Conservation (phyloP, 2,113 vertebrate species). For the Rhombomys opimus region DNA sequence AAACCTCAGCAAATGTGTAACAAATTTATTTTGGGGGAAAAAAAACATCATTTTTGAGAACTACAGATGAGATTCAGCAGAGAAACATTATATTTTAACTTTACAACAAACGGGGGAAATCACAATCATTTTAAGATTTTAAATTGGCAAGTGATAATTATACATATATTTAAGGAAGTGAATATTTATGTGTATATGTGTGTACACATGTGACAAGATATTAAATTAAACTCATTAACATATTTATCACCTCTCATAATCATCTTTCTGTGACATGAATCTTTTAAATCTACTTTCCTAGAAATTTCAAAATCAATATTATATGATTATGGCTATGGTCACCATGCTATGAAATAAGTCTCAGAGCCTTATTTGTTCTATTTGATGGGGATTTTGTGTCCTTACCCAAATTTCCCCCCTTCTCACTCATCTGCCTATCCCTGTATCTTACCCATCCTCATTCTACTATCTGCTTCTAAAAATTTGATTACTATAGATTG, state of each 20-base stretch:
- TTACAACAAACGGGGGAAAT: constrained; percentile 1
- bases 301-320: background rate
- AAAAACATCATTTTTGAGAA: constrained; percentile 8
- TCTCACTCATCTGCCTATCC: background rate
- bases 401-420: background rate
- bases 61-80: background rate
- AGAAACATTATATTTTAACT: background rate
- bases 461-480: background rate
- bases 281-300: background rate
- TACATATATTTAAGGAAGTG: background rate
- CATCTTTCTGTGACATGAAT: background rate
- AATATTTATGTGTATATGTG: background rate
- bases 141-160: background rate
- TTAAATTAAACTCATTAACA: background rate
- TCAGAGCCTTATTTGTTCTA: background rate
- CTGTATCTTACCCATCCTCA: background rate
- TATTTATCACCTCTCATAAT: background rate
- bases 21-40: background rate
- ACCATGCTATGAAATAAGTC: background rate
- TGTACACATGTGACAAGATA: background rate
- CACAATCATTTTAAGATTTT: background rate
- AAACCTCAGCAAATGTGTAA: background rate
- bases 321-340: background rate
- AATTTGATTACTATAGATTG: background rate
- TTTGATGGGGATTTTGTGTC: background rate